phyloP scores from a whole-genome alignment of 2,113 vertebrate species.

The Anguilla rostrata region DNA sequence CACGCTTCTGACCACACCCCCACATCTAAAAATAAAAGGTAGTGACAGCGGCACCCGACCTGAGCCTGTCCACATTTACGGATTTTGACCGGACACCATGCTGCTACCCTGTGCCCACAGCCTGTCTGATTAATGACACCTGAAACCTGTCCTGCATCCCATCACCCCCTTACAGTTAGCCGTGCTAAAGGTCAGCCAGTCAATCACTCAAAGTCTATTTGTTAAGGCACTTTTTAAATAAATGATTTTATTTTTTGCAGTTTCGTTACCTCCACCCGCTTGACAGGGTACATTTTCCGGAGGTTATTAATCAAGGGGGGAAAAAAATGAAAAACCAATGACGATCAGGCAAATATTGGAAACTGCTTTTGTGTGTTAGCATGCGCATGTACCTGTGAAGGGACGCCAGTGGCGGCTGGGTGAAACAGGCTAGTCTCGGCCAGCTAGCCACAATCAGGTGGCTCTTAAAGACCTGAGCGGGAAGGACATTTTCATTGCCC shows the following conservation, averaged over 20 bases:
- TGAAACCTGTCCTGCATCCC: background rate
- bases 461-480: background rate
- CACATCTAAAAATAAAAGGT: background rate
- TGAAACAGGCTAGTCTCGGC: too few species aligned
- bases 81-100: background rate
- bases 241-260: too few species aligned
- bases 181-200: background rate
- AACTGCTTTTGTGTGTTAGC: background rate
- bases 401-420: too few species aligned
- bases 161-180: background rate
- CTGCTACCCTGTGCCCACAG: background rate
- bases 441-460: too few species aligned
- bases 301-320: too few species aligned
- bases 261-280: background rate
- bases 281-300: too few species aligned
- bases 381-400: too few species aligned
- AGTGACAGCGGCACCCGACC: too few species aligned
- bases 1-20: background rate
- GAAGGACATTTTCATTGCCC: background rate
- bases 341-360: background rate
- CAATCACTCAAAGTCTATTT: background rate
- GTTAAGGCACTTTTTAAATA: background rate
- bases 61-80: background rate
- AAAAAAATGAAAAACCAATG: background rate
- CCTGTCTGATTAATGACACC: background rate